phyloP scores from a whole-genome alignment of 2,888 invertebrate genomes.

The Strigamia maritima region DNA sequence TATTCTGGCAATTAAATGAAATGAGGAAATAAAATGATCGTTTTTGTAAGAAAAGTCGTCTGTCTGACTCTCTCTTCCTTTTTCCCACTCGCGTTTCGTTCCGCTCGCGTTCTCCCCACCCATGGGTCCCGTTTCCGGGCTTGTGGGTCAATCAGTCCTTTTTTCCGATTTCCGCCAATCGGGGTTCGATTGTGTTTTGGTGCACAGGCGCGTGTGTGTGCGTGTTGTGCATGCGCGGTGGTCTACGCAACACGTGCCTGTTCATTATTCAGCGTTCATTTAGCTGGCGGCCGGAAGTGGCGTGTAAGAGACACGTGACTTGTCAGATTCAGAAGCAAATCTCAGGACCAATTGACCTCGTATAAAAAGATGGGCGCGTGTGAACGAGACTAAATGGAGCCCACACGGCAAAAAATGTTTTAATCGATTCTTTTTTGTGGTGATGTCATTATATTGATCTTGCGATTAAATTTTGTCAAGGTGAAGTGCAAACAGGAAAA shows the following conservation, averaged over 20 bases:
- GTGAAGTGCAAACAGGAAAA: background rate
- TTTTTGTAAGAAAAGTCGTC: background rate
- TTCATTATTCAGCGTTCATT: slow-evolving; percentile 1
- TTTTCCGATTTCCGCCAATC: slow-evolving; percentile 15
- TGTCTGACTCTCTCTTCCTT: background rate
- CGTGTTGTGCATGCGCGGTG: slow-evolving; percentile 21
- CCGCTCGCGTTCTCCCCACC: slow-evolving; percentile 5
- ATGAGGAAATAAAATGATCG: background rate
- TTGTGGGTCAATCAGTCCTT: slow-evolving; percentile 10
- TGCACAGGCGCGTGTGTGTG: slow-evolving; percentile 20
- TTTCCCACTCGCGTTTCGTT: slow-evolving; percentile 9
- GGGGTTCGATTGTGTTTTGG: slow-evolving; percentile 6
- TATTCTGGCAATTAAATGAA: background rate
- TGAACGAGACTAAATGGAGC: slow-evolving; percentile 15
- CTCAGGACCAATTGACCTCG: slow-evolving; percentile 14
- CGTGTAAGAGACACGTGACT: slow-evolving; percentile 10
- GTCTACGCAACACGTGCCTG: slow-evolving; percentile 6
- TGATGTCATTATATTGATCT: background rate
- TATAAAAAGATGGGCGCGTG: slow-evolving; percentile 15
- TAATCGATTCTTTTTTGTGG: background rate
- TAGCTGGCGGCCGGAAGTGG: slow-evolving; percentile 10
- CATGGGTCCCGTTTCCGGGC: slow-evolving; percentile 3
- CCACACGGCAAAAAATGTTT: background rate
- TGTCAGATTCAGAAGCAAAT: slow-evolving; percentile 10
- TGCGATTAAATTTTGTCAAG: background rate